Evolutionary conservation across 2,113 vertebrate genomes (phyloP).

Genomic region (Pelusios castaneus): DNA sequence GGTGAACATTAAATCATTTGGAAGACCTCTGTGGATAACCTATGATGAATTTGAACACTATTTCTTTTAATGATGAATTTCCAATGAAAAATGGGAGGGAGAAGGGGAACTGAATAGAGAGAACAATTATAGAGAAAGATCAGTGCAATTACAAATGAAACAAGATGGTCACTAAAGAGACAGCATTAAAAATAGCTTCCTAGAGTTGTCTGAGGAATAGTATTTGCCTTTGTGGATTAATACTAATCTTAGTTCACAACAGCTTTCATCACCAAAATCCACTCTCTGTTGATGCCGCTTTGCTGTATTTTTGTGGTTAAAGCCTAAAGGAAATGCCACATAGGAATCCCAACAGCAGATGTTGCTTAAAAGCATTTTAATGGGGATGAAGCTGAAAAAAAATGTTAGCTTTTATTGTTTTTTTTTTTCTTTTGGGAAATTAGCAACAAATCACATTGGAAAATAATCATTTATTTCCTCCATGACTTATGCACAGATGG

Average conservation of each 20-base stretch:
- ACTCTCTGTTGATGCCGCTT: not conserved
- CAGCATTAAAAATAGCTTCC: not conserved
- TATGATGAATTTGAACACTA: not conserved
- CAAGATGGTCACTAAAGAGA: not conserved
- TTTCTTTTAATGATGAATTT: not conserved
- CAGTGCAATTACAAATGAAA: not conserved
- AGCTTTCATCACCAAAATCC: not conserved
- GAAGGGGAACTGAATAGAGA: not conserved
- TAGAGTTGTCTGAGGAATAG: not conserved
- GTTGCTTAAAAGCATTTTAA: constrained; percentile 23
- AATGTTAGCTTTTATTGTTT: not conserved
- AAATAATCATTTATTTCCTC: not conserved
- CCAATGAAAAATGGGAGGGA: not conserved
- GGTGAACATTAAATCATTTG: not conserved
- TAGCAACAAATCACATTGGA: not conserved
- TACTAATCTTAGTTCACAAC: not conserved
- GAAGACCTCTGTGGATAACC: not conserved
- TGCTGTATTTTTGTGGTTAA: not conserved
- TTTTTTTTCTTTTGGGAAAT: not conserved
- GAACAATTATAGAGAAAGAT: not conserved
- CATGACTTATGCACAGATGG: not conserved
- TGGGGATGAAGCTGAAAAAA: not conserved
- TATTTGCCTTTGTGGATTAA: not conserved
- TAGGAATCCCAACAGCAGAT: not conserved
- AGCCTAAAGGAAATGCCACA: not conserved